Percentiles rank a stretch among this genome's conserved stretches.
Evolutionary conservation across 2,888 invertebrate genomes (phyloP).

Genomic region (Brachypterus glaber): DNA sequence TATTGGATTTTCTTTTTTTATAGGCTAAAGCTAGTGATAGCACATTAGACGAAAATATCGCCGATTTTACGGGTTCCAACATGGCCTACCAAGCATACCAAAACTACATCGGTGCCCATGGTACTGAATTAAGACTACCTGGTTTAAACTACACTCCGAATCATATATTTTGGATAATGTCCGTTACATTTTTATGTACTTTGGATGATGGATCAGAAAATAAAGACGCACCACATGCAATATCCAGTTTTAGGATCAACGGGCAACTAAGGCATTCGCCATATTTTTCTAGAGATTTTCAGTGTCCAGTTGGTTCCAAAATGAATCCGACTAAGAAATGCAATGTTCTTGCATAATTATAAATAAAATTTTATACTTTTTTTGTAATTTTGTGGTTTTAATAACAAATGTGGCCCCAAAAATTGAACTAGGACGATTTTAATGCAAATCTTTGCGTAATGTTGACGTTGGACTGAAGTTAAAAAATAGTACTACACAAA

Average conservation of each 20-base stretch:
- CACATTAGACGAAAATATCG: constrained; percentile 79
- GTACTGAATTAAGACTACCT: constrained; percentile 56
- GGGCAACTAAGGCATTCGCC: constrained; percentile 24
- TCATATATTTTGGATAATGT: constrained; percentile 43
- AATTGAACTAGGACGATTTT: too few relatives aligned
- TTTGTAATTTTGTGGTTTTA: too few relatives aligned
- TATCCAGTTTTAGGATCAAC: constrained; percentile 22
- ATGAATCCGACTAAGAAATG: constrained; percentile 31
- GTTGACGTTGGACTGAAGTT: too few relatives aligned
- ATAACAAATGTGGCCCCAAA: too few relatives aligned
- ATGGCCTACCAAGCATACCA: constrained; percentile 76
- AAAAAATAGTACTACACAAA: too few relatives aligned
- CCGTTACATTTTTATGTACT: constrained; percentile 25
- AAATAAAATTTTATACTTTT: too few relatives aligned
- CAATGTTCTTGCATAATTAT: constrained; percentile 19
- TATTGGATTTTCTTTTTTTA: neutral
- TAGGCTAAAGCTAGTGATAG: neutral
- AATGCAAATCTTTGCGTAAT: too few relatives aligned
- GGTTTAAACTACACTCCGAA: constrained; percentile 58
- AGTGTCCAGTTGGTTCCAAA: constrained; percentile 23
- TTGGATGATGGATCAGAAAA: constrained; percentile 4
- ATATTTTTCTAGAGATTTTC: constrained; percentile 28
- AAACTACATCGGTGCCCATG: constrained; percentile 56
- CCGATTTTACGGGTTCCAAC: constrained; percentile 83
- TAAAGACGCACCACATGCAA: constrained; percentile 17